Conservation (phyloP, 2,888 invertebrate species). For the Nasonia oneida region DNA sequence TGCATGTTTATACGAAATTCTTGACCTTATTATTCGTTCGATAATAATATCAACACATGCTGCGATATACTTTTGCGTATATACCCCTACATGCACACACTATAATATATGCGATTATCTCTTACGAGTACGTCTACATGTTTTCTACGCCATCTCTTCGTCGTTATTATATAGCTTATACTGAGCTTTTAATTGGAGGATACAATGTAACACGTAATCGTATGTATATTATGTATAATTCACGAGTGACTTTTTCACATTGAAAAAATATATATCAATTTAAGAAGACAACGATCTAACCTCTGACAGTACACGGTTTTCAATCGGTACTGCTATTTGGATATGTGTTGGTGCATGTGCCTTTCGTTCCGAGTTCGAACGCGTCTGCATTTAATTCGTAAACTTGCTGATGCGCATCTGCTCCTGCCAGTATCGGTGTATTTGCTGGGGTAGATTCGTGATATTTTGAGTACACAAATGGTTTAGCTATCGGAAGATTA, state of each 20-base stretch:
- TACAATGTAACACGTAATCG: slow-evolving; percentile 38
- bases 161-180: background rate
- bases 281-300: slow-evolving; percentile 69
- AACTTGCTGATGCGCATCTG: background rate
- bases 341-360: slow-evolving; percentile 66
- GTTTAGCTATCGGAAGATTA: slow-evolving; percentile 52
- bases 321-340: slow-evolving; percentile 67
- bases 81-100: slow-evolving; percentile 24
- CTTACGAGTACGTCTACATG: slow-evolving; percentile 49
- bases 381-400: slow-evolving; percentile 17
- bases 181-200: background rate
- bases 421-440: background rate
- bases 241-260: slow-evolving; percentile 70
- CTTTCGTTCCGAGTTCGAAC: background rate
- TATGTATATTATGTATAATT: slow-evolving; percentile 57
- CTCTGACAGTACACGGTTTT: slow-evolving; percentile 58
- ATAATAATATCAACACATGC: slow-evolving; percentile 34
- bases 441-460: background rate
- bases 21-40: slow-evolving; percentile 61
- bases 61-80: slow-evolving; percentile 8
- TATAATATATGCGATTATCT: slow-evolving; percentile 29
- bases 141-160: slow-evolving; percentile 20
- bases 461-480: slow-evolving; percentile 48
- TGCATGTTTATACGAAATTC: slow-evolving; percentile 69
- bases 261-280: slow-evolving; percentile 75